Evolutionary conservation across 2,113 vertebrate species (phyloP), one percentile per base, ranked within the genome.

Genomic region (Isichthys henryi): DNA sequence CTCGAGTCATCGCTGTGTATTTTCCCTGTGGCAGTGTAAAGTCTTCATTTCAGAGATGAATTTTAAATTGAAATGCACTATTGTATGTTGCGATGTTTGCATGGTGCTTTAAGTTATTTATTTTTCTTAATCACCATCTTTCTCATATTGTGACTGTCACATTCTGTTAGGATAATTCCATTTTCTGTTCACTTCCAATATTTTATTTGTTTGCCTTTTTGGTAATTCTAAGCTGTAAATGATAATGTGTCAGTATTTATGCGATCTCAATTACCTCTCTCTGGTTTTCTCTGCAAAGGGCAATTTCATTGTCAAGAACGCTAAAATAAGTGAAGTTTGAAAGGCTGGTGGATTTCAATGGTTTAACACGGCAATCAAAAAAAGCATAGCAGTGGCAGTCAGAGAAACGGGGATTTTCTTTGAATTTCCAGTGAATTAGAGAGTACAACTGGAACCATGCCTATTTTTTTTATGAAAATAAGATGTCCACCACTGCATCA

Each of bases 61-160:
- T 80, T 82, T 88, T n/a, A 70, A 88, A 52, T 88, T 19, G 43
- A 50, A 77, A 80, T 50, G 21, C 70, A 43, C 13, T 43, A 43
- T 80, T 88, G 74, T 49, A 43, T 88, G 50, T 77, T 50, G 53
- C 23, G 19, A 88, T 70, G 74, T 48, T 82, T 49, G n/a, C 62
- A 39, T 80, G 46, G 27, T 53, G 66, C 31, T 53, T 52, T 70
- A 27, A 19, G 13, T 48, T 80, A 49, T 74, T 49, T 88, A 43
- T 49, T 58, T 77, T 88, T 88, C 21, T 88, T 43, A 46, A 74
- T 88, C 62, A 46, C 39, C 31, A n/a, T 88, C 45, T 88, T 74
- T 88, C 43, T 50, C 45, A 88, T 43, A 27, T 43, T 62, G 31
- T 5, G 4, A 70, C 39, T 46, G 23, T 66, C 58, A 39, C 43